These are phyloP conservation scores for Hyaena hyaena DNA, from an alignment of 2,113 vertebrate species.

Conservation along the genomic window DNA sequence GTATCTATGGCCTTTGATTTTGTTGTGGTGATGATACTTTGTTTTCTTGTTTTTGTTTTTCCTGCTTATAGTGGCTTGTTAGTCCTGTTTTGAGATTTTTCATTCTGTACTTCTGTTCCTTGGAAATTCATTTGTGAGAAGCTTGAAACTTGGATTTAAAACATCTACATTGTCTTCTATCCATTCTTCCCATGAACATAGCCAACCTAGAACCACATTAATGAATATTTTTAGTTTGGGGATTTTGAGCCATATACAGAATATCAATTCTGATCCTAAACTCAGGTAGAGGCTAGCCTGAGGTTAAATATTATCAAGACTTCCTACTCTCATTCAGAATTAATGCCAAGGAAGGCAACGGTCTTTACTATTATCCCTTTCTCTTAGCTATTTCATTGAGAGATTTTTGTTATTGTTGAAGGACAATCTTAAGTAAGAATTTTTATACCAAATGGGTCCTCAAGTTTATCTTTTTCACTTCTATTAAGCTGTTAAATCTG, in stretches of 20 bases:
- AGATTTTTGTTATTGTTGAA: not conserved
- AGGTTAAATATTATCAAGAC: not conserved
- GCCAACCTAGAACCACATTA: not conserved
- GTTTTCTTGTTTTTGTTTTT: not conserved
- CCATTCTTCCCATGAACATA: not conserved
- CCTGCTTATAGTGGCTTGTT: not conserved
- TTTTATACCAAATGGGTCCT: not conserved
- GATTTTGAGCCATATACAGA: not conserved
- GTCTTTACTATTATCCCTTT: not conserved
- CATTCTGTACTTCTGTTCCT: not conserved
- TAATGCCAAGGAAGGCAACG: not conserved
- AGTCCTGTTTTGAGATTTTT: not conserved
- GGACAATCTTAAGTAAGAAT: not conserved
- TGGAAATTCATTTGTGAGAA: slow-evolving; percentile 1
- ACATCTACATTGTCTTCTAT: not conserved
- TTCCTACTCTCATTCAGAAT: not conserved
- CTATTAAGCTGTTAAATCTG: not conserved
- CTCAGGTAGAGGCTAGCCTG: not conserved
- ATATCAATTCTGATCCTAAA: not conserved
- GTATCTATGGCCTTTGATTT: not conserved
- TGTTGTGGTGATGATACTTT: not conserved
- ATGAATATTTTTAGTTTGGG: not conserved
- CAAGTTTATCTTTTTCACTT: not conserved
- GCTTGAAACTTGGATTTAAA: not conserved
- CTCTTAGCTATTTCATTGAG: not conserved